Evolutionary conservation across 2,797 vertebrate species (phyloP).

Genomic region (Crenuchus spilurus): DNA sequence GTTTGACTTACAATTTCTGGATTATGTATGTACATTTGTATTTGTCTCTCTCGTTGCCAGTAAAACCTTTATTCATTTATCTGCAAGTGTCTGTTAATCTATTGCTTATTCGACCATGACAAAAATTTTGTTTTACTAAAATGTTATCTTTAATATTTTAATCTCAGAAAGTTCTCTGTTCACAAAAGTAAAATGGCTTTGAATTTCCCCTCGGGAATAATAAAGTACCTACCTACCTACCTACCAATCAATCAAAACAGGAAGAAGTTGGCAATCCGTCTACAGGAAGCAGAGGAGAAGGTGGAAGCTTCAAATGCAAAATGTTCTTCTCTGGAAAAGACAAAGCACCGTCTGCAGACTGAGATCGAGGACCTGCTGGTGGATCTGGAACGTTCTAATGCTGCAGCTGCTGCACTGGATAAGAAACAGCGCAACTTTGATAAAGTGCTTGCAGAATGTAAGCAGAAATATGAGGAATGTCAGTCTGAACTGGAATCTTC

Average conservation of each 20-base stretch:
- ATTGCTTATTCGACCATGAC: too few relatives aligned
- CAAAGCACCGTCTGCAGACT: slow-evolving; percentile 90
- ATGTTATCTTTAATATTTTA: too few relatives aligned
- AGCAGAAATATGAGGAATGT: slow-evolving; percentile 89
- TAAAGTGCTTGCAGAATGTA: slow-evolving; percentile 86
- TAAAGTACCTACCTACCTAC: too few relatives aligned
- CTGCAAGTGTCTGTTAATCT: too few relatives aligned
- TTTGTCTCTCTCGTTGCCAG: too few relatives aligned
- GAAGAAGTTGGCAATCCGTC: slow-evolving; percentile 87
- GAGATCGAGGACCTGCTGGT: slow-evolving; percentile 91
- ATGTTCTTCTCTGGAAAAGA: slow-evolving; percentile 92
- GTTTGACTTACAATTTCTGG: too few relatives aligned
- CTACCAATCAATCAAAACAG: too few relatives aligned
- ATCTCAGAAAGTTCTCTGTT: too few relatives aligned
- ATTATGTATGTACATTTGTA: too few relatives aligned
- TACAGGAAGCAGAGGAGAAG: slow-evolving; percentile 90
- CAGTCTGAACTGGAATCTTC: slow-evolving; percentile 88
- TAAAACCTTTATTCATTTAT: too few relatives aligned
- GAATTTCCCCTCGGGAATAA: neutral
- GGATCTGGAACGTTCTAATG: slow-evolving; percentile 87
- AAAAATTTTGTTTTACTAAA: too few relatives aligned
- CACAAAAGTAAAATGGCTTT: neutral
- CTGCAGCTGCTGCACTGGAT: slow-evolving; percentile 84
- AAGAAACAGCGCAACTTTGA: slow-evolving; percentile 94
- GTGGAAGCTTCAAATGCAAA: slow-evolving; percentile 88